These are phyloP conservation scores for Phenganax subtilis DNA, from an alignment of 92 coral and sea anemone genomes.

Conservation along the genomic window DNA sequence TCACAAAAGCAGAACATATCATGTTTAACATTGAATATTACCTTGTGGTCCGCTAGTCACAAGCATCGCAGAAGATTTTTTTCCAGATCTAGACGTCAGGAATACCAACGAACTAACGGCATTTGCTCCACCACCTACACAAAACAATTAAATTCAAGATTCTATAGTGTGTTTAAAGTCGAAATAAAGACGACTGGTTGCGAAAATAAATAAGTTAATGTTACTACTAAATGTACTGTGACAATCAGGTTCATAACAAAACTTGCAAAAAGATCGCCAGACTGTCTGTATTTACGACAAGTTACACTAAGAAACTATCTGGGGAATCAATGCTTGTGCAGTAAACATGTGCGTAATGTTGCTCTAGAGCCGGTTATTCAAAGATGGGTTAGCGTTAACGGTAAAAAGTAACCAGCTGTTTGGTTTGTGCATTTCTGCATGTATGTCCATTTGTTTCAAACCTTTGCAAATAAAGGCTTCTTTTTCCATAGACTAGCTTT, in stretches of 20 bases:
- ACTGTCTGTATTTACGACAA: neutral
- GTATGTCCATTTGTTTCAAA: too few relatives aligned
- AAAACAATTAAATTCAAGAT: neutral
- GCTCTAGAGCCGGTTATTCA: too few relatives aligned
- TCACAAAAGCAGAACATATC: neutral
- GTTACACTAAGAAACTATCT: too few relatives aligned
- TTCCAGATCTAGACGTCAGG: conserved; percentile 67
- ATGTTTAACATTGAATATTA: neutral
- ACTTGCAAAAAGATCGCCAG: neutral
- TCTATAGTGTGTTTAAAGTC: neutral
- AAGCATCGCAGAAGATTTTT: conserved; percentile 79
- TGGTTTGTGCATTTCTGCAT: too few relatives aligned
- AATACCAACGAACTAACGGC: conserved; percentile 81
- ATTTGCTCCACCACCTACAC: conserved; percentile 88
- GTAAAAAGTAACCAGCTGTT: too few relatives aligned
- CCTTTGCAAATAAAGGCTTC: too few relatives aligned
- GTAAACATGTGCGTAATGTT: too few relatives aligned
- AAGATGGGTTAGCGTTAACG: too few relatives aligned
- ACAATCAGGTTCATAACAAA: neutral
- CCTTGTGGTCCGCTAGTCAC: conserved; percentile 98
- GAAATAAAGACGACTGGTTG: too few relatives aligned
- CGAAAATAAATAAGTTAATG: too few relatives aligned
- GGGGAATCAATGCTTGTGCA: too few relatives aligned
- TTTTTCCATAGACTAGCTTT: too few relatives aligned
- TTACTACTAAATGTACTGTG: neutral